Conservation (phyloP, 2,888 invertebrate species). For the Eristalinus aeneus region DNA sequence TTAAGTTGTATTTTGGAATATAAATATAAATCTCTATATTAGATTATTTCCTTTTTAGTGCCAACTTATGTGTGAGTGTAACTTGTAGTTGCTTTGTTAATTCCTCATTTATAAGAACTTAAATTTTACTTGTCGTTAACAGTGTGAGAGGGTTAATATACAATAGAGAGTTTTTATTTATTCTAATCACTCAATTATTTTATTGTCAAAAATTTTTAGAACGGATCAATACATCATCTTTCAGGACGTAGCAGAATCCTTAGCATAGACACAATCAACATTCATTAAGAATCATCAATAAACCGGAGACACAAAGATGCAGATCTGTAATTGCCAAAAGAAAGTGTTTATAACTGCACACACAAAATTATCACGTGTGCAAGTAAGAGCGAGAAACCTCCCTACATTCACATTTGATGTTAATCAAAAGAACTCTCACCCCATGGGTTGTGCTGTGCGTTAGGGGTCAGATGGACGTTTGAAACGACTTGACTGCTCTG, state of each 20-base stretch:
- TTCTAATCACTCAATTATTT: too few species aligned
- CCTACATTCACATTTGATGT: not conserved
- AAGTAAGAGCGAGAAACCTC: not conserved
- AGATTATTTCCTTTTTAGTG: too few species aligned
- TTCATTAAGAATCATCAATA: not conserved
- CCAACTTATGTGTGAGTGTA: too few species aligned
- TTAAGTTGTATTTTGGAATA: too few species aligned
- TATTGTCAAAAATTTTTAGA: too few species aligned
- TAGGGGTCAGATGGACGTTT: not conserved
- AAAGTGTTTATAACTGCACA: not conserved
- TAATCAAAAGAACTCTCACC: not conserved
- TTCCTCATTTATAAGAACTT: too few species aligned
- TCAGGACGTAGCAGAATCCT: not conserved
- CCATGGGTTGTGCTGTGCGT: not conserved
- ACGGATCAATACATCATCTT: too few species aligned
- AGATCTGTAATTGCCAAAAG: not conserved
- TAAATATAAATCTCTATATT: too few species aligned
- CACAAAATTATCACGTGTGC: not conserved
- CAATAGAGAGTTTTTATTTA: too few species aligned
- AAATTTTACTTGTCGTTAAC: too few species aligned
- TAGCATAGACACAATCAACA: not conserved
- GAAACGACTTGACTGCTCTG: slow-evolving; percentile 21
- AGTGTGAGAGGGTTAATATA: too few species aligned
- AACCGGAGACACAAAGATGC: not conserved
- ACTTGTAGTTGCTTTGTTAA: too few species aligned